Conservation (phyloP, 2,113 vertebrate genomes). For the Clarias macrocephalus region DNA sequence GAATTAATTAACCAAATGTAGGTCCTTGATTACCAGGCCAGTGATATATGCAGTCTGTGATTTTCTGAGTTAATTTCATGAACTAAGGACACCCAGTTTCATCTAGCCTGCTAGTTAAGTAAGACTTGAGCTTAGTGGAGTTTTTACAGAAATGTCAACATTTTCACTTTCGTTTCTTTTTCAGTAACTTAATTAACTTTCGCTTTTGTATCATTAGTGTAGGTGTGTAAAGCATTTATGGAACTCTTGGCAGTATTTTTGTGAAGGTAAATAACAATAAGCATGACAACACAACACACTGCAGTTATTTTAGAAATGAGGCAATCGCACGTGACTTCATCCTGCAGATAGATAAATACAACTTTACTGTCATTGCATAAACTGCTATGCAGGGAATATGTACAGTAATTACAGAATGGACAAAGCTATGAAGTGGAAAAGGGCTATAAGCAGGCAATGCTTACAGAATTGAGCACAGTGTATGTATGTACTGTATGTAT, state of each 20-base stretch:
- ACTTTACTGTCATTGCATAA: too few relatives aligned
- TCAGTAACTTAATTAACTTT: background rate
- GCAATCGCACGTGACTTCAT: background rate
- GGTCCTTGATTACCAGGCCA: background rate
- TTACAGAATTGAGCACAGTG: too few relatives aligned
- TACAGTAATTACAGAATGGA: too few relatives aligned
- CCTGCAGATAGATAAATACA: background rate
- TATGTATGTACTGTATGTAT: too few relatives aligned
- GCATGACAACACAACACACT: background rate
- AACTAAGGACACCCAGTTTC: background rate
- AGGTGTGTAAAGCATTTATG: background rate
- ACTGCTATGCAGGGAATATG: too few relatives aligned
- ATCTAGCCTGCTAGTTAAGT: background rate
- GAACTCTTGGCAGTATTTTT: background rate
- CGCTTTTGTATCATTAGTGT: background rate
- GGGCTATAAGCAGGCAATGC: too few relatives aligned
- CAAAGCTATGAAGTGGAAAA: too few relatives aligned
- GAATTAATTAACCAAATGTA: background rate
- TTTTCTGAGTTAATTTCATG: background rate
- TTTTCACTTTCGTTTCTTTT: constrained; percentile 26
- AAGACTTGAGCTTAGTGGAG: background rate
- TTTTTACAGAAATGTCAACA: background rate
- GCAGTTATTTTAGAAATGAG: too few relatives aligned
- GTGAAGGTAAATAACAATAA: background rate
- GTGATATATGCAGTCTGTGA: too few relatives aligned